phyloP scores from a whole-genome alignment of 92 coral and sea anemone species.

The Desmophyllum pertusum region DNA sequence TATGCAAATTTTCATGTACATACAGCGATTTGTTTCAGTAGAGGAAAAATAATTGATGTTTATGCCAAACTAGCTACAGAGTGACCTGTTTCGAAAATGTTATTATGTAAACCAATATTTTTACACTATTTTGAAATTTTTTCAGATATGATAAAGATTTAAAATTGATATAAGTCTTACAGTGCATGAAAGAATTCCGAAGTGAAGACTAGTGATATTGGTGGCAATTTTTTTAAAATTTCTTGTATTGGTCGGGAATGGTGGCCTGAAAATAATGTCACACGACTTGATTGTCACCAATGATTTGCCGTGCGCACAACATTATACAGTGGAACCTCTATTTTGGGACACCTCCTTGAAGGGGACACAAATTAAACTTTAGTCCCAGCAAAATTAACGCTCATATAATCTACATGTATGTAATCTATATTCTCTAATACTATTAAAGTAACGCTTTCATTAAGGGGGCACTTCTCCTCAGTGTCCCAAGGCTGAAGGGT shows the following conservation, averaged over 20 bases:
- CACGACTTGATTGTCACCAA: background rate
- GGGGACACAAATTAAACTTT: too few relatives aligned
- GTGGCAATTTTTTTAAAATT: background rate
- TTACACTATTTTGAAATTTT: background rate
- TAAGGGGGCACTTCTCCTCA: too few relatives aligned
- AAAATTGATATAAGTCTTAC: background rate
- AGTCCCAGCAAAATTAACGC: background rate
- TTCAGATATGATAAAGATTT: background rate
- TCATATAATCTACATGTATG: background rate
- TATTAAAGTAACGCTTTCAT: too few relatives aligned
- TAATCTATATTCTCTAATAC: too few relatives aligned
- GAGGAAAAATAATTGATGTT: background rate
- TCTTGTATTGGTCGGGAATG: background rate
- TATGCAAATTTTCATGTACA: background rate
- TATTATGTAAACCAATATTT: background rate
- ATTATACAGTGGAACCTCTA: too few relatives aligned
- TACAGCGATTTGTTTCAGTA: constrained; percentile 10
- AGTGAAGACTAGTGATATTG: background rate
- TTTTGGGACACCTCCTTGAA: too few relatives aligned
- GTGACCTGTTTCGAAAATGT: background rate
- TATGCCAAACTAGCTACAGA: background rate
- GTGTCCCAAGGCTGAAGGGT: too few relatives aligned
- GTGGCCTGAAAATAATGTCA: background rate
- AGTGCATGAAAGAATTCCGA: background rate
- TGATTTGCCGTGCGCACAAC: too few relatives aligned